phyloP scores from a whole-genome alignment of 2,888 invertebrate genomes.

The Hydrotaea cyrtoneurina region DNA sequence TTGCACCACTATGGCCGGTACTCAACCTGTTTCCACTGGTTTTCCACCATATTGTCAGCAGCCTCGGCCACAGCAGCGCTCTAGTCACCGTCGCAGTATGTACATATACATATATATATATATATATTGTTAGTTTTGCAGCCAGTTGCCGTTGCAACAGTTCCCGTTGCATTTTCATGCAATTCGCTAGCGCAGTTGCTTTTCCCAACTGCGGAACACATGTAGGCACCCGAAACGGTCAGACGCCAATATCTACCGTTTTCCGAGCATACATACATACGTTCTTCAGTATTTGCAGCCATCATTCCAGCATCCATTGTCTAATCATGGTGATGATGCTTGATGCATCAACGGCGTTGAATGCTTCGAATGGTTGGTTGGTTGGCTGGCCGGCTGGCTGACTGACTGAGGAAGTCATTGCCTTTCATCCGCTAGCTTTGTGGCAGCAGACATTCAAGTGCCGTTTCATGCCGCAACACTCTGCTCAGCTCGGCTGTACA shows the following conservation, averaged over 20 bases:
- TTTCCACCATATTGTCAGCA: conserved; percentile 46
- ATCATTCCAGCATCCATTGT: conserved; percentile 35
- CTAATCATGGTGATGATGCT: conserved; percentile 37
- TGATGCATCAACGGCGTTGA: background rate
- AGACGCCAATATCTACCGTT: conserved; percentile 66
- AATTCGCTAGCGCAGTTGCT: conserved; percentile 28
- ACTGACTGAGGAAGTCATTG: conserved; percentile 57
- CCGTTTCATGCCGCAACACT: conserved; percentile 31
- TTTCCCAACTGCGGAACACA: background rate
- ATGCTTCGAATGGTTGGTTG: background rate
- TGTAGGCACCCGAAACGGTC: conserved; percentile 2
- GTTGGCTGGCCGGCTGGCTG: background rate
- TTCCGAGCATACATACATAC: conserved; percentile 27
- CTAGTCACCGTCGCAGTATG: background rate
- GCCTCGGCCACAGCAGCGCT: conserved; percentile 25
- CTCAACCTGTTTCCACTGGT: conserved; percentile 70
- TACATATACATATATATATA: too few relatives aligned
- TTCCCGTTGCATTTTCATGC: conserved; percentile 63
- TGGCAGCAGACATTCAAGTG: conserved; percentile 60
- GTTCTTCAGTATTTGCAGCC: conserved; percentile 30
- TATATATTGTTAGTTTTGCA: too few relatives aligned
- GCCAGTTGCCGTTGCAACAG: conserved; percentile 1
- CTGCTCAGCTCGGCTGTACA: conserved; percentile 35
- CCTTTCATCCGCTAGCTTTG: conserved; percentile 47
- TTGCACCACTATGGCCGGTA: conserved; percentile 53